A percentile compares a stretch with the other conserved stretches of the same genome.
These are phyloP conservation scores for Pegoplata infirma DNA, from an alignment of 2,888 invertebrate genomes.

Conservation along the genomic window DNA sequence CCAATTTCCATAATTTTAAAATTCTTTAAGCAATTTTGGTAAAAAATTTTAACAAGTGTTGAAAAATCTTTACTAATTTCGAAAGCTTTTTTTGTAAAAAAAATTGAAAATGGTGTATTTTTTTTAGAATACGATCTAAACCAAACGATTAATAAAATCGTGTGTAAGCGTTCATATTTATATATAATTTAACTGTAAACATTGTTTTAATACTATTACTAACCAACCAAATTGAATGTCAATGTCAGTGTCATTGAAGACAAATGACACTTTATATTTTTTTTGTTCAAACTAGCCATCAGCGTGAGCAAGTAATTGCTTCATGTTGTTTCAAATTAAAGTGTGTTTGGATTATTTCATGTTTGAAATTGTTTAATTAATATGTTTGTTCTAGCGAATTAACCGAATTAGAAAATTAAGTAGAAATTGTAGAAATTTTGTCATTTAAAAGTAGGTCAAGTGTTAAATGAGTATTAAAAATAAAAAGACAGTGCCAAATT, in stretches of 20 bases:
- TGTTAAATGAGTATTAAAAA: neutral
- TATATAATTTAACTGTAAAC: neutral
- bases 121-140: no score
- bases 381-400: slow-evolving; percentile 37
- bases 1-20: no score
- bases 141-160: no score
- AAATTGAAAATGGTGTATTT: no score
- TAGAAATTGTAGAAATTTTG: neutral
- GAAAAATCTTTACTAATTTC: no score
- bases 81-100: no score
- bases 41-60: no score
- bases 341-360: slow-evolving; percentile 21
- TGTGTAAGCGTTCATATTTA: no score
- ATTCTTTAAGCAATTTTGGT: no score
- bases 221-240: slow-evolving; percentile 47
- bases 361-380: slow-evolving; percentile 50
- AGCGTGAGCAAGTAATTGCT: slow-evolving; percentile 2
- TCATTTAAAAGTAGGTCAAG: slow-evolving; percentile 33
- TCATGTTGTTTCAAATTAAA: no score
- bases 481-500: neutral
- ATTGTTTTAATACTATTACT: neutral
- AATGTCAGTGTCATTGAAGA: slow-evolving; percentile 49
- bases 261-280: slow-evolving; percentile 35
- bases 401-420: slow-evolving; percentile 38
- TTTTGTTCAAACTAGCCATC: no score